phyloP scores from a whole-genome alignment of 92 coral and sea anemone species.

The Epizoanthus ramosus region DNA sequence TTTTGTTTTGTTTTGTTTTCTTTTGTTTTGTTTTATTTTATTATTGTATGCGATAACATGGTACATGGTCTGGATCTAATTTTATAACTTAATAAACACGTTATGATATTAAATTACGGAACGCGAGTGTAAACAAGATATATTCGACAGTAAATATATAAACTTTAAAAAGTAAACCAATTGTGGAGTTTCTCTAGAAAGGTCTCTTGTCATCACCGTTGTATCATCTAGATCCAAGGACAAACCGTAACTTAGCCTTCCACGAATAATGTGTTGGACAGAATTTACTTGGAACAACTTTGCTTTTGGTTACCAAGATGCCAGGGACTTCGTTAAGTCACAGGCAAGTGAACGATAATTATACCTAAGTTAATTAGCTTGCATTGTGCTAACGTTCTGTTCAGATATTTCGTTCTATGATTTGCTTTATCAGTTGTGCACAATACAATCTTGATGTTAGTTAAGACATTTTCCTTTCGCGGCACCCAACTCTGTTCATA shows the following conservation, averaged over 20 bases:
- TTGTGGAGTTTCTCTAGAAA: constrained; percentile 14
- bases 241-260: not conserved
- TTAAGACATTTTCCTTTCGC: too few species aligned
- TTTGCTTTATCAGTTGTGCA: too few species aligned
- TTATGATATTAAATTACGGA: not conserved
- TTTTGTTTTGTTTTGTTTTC: too few species aligned
- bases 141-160: constrained; percentile 2
- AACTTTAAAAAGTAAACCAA: constrained; percentile 16
- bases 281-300: constrained; percentile 19
- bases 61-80: too few species aligned
- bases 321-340: constrained; percentile 19
- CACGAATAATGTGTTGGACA: constrained; percentile 5
- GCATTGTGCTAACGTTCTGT: too few species aligned
- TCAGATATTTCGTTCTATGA: too few species aligned
- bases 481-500: too few species aligned
- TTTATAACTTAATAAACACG: too few species aligned
- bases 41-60: too few species aligned
- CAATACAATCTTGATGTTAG: too few species aligned
- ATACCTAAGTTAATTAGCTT: too few species aligned
- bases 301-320: constrained; percentile 14
- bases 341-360: not conserved
- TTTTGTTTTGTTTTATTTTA: too few species aligned
- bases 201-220: not conserved
- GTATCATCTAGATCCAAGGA: not conserved
- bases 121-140: constrained; percentile 4